Evolutionary conservation across 30 jellyfish, hydroid and myxozoan species (phyloP), one percentile per base, ranked within the genome.

Genomic region (Clytia hemisphaerica): DNA sequence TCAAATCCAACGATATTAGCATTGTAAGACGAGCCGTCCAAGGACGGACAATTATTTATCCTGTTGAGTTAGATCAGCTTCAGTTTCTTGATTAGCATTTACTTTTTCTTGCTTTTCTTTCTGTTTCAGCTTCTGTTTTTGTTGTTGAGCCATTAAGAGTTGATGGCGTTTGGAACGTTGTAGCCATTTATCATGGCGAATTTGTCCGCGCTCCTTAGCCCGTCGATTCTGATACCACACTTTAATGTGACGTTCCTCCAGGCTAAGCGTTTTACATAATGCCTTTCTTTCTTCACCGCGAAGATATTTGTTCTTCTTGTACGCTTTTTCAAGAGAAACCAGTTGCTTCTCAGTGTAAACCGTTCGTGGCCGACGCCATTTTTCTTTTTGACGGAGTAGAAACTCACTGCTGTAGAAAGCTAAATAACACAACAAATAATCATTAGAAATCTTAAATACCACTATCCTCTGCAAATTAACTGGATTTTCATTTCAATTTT

Each of bases 111-210:
- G n/a, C n/a, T n/a, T n/a, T n/a, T n/a, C n/a, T n/a, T n/a, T n/a
- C n/a, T n/a, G n/a, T n/a, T n/a, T n/a, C n/a, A n/a, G n/a, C n/a
- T n/a, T n/a, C n/a, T n/a, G n/a, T n/a, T n/a, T n/a, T n/a, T n/a
- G n/a, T n/a, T n/a, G n/a, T n/a, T n/a, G n/a, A n/a, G n/a, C n/a
- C n/a, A n/a, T n/a, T n/a, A n/a, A n/a, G n/a, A n/a, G n/a, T n/a
- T n/a, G n/a, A 9, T 46, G 24, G 19, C 9, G 19, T 46, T 46
- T 46, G 30, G 60, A 4, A n/a, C 60, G 19, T 46, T 46, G 60
- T 46, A 46, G 24, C 60, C 60, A 46, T 46, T 46, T 46, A 31
- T 46, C 60, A 9, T 46, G 60, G 3, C 60, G 60, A 46, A 46
- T 46, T 9, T 46, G 60, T 2, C 30, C 24, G 19, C 60, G 19